Percentiles rank a stretch among this genome's conserved stretches.
phyloP scores from a whole-genome alignment of 2,797 vertebrate species.

The Phataginus tricuspis region DNA sequence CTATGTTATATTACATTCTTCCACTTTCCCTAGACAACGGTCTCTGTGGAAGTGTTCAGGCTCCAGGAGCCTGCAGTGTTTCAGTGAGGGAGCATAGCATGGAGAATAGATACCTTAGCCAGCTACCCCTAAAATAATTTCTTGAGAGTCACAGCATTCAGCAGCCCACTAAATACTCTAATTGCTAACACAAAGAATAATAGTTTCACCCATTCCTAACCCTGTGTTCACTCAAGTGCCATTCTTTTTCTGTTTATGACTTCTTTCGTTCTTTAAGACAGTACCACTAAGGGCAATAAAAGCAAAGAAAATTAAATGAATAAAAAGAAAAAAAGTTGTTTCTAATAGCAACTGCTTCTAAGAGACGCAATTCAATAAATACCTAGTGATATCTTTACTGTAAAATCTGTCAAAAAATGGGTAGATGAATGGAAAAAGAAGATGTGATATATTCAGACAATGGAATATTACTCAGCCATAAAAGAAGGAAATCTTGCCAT shows the following conservation, averaged over 20 bases:
- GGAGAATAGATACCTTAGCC: neutral
- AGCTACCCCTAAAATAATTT: neutral
- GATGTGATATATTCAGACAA: too few relatives aligned
- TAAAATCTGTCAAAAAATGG: neutral
- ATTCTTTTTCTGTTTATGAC: neutral
- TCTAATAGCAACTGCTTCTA: neutral
- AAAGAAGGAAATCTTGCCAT: too few relatives aligned
- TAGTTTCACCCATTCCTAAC: neutral
- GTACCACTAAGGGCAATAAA: neutral
- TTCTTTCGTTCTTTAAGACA: neutral
- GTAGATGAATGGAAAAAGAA: too few relatives aligned
- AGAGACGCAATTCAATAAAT: neutral
- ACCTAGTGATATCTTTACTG: neutral
- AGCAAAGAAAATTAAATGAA: slow-evolving; percentile 27
- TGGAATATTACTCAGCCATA: too few relatives aligned
- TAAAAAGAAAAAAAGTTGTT: neutral
- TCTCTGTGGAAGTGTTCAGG: neutral
- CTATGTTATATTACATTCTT: neutral
- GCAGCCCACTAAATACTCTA: neutral
- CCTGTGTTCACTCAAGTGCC: neutral
- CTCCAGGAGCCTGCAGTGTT: neutral
- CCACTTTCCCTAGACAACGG: neutral
- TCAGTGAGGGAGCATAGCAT: neutral
- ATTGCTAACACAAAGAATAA: neutral
- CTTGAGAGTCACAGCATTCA: neutral